Conservation (phyloP, 1,140 invertebrate genomes). For the Pomacea maculata region DNA sequence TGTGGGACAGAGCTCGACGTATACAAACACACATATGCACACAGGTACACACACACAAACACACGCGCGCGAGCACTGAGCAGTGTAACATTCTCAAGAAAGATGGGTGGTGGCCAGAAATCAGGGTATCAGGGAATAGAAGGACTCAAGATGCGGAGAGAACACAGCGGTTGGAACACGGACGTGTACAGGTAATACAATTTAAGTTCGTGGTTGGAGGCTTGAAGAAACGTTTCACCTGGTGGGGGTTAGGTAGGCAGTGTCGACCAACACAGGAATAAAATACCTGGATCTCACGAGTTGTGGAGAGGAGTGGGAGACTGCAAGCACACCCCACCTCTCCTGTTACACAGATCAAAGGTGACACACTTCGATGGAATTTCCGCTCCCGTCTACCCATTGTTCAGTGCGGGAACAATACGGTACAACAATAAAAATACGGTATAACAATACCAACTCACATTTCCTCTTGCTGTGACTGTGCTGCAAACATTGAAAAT, state of each 20-base stretch:
- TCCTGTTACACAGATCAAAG: neutral
- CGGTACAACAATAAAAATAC: no score
- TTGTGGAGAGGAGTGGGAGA: neutral
- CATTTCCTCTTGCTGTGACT: no score
- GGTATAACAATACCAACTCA: no score
- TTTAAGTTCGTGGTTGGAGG: neutral
- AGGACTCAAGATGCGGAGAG: neutral
- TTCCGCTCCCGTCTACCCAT: no score
- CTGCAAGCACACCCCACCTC: neutral
- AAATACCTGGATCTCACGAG: no score
- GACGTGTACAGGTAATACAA: no score
- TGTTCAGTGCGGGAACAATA: no score
- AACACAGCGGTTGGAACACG: neutral
- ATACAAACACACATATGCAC: slow-evolving; percentile 1
- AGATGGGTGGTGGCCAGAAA: neutral
- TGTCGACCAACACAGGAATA: neutral
- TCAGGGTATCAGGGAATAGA: neutral
- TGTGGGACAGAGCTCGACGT: neutral
- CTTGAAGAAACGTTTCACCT: neutral
- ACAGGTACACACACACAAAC: neutral
- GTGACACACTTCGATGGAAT: no score
- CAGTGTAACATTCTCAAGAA: neutral
- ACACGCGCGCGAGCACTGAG: no score
- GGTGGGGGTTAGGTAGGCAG: no score
- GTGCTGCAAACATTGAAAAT: no score